Percentiles rank a stretch among this genome's conserved stretches.
phyloP scores from a whole-genome alignment of 2,797 vertebrate species.

The Acrossocheilus fasciatus region DNA sequence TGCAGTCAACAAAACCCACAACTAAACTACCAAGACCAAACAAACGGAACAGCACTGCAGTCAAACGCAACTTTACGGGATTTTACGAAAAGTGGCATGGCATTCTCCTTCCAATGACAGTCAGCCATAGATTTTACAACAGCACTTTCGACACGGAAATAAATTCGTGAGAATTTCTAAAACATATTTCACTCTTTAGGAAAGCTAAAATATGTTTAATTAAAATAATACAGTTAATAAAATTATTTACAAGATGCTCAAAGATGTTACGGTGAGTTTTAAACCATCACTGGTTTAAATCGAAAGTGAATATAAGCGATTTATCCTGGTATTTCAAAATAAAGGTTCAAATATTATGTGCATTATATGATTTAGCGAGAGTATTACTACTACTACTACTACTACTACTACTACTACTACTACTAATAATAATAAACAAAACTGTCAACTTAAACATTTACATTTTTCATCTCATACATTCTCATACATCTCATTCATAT shows the following conservation, averaged over 20 bases:
- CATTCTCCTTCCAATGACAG: constrained; percentile 12
- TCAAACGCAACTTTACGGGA: neutral
- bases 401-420: too few relatives aligned
- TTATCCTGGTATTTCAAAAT: constrained; percentile 16
- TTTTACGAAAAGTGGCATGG: neutral
- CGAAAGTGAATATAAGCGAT: neutral
- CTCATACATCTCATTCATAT: too few relatives aligned
- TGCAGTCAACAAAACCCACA: neutral
- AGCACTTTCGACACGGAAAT: constrained; percentile 27
- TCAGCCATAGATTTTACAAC: neutral
- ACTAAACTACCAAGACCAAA: neutral
- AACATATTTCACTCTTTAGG: neutral
- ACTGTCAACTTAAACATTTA: neutral
- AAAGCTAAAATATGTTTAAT: neutral
- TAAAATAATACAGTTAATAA: neutral
- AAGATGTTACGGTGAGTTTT: neutral
- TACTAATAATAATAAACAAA: neutral
- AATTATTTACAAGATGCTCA: neutral
- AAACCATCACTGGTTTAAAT: constrained; percentile 10
- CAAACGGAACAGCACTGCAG: neutral
- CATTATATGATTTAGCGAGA: neutral
- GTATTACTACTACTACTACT: neutral
- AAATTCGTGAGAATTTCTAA: neutral
- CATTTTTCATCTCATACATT: neutral
- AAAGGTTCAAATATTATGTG: neutral